Evolutionary conservation across 2,113 vertebrate species (phyloP).

Genomic region (Channa maculata): DNA sequence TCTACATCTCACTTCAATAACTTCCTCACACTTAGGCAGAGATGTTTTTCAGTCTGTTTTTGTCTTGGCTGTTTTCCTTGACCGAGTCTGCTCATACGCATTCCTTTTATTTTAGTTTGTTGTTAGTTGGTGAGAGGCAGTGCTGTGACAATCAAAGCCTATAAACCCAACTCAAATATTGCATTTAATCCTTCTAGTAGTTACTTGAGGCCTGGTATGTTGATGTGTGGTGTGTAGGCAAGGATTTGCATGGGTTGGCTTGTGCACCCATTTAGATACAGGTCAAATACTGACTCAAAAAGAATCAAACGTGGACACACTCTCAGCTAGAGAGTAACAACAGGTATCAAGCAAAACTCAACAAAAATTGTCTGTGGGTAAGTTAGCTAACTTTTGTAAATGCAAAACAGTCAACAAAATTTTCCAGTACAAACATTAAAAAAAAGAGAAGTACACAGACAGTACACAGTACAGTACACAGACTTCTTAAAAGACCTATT

Average conservation of each 20-base stretch:
- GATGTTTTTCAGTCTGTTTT: not conserved
- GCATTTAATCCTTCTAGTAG: not conserved
- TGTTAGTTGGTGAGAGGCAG: not conserved
- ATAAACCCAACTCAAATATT: constrained; percentile 4
- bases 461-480: no score
- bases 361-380: not conserved
- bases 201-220: not conserved
- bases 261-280: not conserved
- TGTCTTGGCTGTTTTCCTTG: constrained; percentile 26
- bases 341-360: not conserved
- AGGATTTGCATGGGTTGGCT: not conserved
- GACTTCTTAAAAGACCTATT: no score
- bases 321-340: not conserved
- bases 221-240: not conserved
- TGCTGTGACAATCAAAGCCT: constrained; percentile 20
- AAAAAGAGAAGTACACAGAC: no score
- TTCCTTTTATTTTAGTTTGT: constrained; percentile 14
- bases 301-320: not conserved
- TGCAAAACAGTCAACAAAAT: no score
- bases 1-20: constrained; percentile 21
- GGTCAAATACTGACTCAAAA: not conserved
- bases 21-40: not conserved
- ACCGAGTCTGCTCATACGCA: not conserved
- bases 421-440: no score
- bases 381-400: no score